A percentile compares a stretch with the other conserved stretches of the same genome.
Evolutionary conservation across 2,113 vertebrate genomes (phyloP).

Genomic region (Dicentrarchus labrax): DNA sequence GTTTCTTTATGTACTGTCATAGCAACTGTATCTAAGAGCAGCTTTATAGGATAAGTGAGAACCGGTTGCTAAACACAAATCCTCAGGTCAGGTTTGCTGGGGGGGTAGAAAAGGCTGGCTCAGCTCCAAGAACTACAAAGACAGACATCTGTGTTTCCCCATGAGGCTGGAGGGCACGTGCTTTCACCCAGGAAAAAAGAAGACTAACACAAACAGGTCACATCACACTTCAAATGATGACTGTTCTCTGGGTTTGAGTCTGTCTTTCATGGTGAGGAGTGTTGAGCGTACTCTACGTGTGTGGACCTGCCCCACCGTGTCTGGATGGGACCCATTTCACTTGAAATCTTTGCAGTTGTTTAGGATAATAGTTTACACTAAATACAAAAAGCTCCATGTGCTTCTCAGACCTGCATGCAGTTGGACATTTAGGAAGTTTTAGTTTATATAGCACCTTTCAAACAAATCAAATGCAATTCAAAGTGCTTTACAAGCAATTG

Average conservation of each 20-base stretch:
- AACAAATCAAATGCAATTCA: too few species aligned
- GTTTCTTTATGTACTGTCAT: background rate
- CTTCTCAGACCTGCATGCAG: background rate
- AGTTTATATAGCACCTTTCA: too few species aligned
- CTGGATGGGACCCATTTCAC: background rate
- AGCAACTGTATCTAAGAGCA: slow-evolving; percentile 5
- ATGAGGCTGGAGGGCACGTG: background rate
- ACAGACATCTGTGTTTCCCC: slow-evolving; percentile 37
- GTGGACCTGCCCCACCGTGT: background rate
- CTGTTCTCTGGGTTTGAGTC: background rate
- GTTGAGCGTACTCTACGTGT: background rate
- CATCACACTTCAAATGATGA: background rate
- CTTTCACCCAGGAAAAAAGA: background rate
- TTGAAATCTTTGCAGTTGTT: background rate
- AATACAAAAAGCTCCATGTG: background rate
- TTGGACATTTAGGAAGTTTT: background rate
- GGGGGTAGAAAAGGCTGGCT: background rate
- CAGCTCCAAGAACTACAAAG: slow-evolving; percentile 37
- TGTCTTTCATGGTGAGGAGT: background rate
- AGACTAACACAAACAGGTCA: background rate
- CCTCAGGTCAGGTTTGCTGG: background rate
- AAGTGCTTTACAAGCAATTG: too few species aligned
- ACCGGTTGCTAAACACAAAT: slow-evolving; percentile 3
- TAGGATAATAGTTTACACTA: too few species aligned
- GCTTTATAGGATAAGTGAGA: background rate